A percentile compares a stretch with the other conserved stretches of the same genome.
phyloP scores from a whole-genome alignment of 2,888 invertebrate species.

The Lamellibrachia satsuma region DNA sequence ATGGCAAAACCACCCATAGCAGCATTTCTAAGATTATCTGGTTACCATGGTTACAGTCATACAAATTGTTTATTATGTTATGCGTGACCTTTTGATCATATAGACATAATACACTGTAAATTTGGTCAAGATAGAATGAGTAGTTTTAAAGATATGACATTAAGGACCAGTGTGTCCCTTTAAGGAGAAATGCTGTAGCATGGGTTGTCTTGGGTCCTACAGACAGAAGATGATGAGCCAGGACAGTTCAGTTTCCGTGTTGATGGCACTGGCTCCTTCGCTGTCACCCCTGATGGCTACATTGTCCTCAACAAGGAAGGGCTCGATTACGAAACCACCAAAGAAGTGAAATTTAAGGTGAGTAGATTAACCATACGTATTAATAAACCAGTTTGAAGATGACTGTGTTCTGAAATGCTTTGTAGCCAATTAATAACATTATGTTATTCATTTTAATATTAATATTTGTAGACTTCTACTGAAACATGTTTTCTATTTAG shows the following conservation, averaged over 20 bases:
- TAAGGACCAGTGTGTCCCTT: too few species aligned
- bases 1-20: too few species aligned
- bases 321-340: slow-evolving; percentile 40
- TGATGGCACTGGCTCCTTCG: slow-evolving; percentile 38
- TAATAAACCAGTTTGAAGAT: not conserved
- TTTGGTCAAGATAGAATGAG: too few species aligned
- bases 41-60: too few species aligned
- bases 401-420: not conserved
- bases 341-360: slow-evolving; percentile 36
- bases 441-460: not conserved
- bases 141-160: too few species aligned
- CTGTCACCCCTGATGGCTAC: slow-evolving; percentile 36
- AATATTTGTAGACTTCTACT: too few species aligned
- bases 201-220: not conserved
- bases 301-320: slow-evolving; percentile 33
- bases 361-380: not conserved
- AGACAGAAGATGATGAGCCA: slow-evolving; percentile 36
- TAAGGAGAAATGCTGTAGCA: too few species aligned
- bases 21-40: too few species aligned
- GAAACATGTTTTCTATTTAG: too few species aligned
- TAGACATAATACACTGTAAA: too few species aligned
- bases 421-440: slow-evolving; percentile 13
- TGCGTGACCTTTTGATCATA: not conserved
- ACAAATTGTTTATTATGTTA: not conserved
- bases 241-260: slow-evolving; percentile 33